Evolutionary conservation across 2,888 invertebrate genomes (phyloP), one percentile per base, ranked within the genome.

Genomic region (Drosophila seclusa): DNA sequence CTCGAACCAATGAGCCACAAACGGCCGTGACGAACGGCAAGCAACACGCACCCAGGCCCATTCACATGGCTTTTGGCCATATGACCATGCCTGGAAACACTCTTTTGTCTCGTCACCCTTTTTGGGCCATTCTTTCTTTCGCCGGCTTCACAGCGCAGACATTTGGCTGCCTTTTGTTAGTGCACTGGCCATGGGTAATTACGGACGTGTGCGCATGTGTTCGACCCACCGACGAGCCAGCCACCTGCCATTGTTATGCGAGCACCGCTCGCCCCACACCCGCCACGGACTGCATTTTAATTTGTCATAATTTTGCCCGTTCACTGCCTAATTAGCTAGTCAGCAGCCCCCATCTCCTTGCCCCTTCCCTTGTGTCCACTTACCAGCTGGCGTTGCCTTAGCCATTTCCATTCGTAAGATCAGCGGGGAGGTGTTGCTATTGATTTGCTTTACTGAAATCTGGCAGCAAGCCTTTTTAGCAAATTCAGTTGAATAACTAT

Each of bases 61-160:
- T 49, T 42, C 40, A 34, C 64, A 45, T 42, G 6, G 34, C 50
- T 53, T 49, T 16, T 59, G 59, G 38, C 65, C 71, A 69, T 59
- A 55, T 29, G 55, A 38, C 55, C 27, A 55, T 49, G 62, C 60
- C 57, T 40, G 64, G 48, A 24, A 45, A 24, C 50, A 50, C 68
- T 31, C 90, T 78, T 89, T 84, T 84, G 88, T 90, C 86, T 80
- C 88, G 72, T 87, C 83, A 89, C 83, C 80, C 90, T 81, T 81
- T 83, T 81, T 67, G 54, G 68, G 36, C 65, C 67, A 60, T 53
- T 48, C 34, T n/a, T 45, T 36, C 36, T 57, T 55, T 48, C 40
- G 13, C 29, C 16, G 42, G 45, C 50, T 36, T 45, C 36, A 32
- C 61, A 42, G 59, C 50, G 34, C 36, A 55, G 63, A 69, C 83